Evolutionary conservation across 2,888 invertebrate species (phyloP).

Genomic region (Lucinisca nassula): DNA sequence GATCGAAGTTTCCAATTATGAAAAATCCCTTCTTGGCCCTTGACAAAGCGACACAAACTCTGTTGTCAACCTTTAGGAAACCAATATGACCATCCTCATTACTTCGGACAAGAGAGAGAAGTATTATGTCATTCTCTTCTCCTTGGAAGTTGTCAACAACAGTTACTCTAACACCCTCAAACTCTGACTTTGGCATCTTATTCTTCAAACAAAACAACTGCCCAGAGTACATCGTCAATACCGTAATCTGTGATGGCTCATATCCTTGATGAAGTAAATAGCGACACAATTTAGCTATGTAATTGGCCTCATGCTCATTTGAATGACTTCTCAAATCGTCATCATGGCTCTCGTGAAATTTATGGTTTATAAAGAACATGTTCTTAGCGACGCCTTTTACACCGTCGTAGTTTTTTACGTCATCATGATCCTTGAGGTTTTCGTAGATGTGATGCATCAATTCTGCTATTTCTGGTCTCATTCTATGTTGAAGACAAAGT

Average conservation of each 20-base stretch:
- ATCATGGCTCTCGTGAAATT: slow-evolving; percentile 74
- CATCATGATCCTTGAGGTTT: slow-evolving; percentile 74
- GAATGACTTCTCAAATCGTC: slow-evolving; percentile 80
- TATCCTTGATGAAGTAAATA: slow-evolving; percentile 85
- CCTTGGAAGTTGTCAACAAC: slow-evolving; percentile 87
- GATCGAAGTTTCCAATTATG: slow-evolving; percentile 83
- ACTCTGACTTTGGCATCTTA: slow-evolving; percentile 76
- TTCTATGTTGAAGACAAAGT: slow-evolving; percentile 90
- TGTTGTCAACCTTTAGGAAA: slow-evolving; percentile 82
- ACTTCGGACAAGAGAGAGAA: slow-evolving; percentile 87
- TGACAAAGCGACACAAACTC: slow-evolving; percentile 86
- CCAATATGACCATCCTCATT: slow-evolving; percentile 84
- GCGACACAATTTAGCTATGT: slow-evolving; percentile 76
- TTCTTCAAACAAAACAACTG: slow-evolving; percentile 79
- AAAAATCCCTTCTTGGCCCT: slow-evolving; percentile 86
- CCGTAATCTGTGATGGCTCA: slow-evolving; percentile 79
- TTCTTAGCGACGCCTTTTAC: slow-evolving; percentile 79
- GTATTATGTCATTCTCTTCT: slow-evolving; percentile 87
- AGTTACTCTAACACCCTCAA: slow-evolving; percentile 79
- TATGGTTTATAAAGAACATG: slow-evolving; percentile 83
- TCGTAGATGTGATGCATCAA: slow-evolving; percentile 80
- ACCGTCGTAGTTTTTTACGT: slow-evolving; percentile 72
- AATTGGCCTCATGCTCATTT: slow-evolving; percentile 83
- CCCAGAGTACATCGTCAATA: slow-evolving; percentile 84
- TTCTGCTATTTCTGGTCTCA: slow-evolving; percentile 86